phyloP scores from a whole-genome alignment of 2,113 vertebrate species.

The Epinephelus cyanopodus region DNA sequence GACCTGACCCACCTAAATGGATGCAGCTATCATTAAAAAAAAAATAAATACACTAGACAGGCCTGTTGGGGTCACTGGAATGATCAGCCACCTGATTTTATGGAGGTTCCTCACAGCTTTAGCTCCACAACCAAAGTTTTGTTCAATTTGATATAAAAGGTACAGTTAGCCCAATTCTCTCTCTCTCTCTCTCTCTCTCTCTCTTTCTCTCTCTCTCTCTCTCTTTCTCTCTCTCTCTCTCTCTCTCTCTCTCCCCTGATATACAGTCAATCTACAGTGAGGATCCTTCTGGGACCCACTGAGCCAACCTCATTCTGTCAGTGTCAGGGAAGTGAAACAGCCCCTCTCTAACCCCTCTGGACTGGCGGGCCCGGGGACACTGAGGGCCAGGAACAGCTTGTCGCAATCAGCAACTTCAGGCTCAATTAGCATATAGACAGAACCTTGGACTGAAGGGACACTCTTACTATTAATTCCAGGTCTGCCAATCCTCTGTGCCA shows the following conservation, averaged over 20 bases:
- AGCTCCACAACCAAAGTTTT: no score
- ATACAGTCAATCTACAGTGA: conserved; percentile 36
- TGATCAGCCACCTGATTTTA: no score
- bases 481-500: background rate
- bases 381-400: conserved; percentile 26
- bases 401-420: conserved; percentile 20
- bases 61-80: no score
- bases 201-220: no score
- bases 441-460: background rate
- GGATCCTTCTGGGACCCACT: conserved; percentile 35
- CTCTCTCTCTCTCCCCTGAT: conserved; percentile 6
- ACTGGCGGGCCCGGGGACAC: conserved; percentile 9
- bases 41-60: no score
- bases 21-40: no score
- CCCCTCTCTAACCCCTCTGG: conserved; percentile 24
- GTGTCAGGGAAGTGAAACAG: conserved; percentile 34
- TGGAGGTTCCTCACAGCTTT: no score
- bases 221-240: no score
- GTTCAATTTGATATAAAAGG: no score
- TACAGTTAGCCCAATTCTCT: no score
- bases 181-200: no score
- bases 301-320: conserved; percentile 69
- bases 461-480: background rate
- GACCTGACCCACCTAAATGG: no score
- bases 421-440: background rate